Conservation (phyloP, 2,113 vertebrate species). For the Myocastor coypus region DNA sequence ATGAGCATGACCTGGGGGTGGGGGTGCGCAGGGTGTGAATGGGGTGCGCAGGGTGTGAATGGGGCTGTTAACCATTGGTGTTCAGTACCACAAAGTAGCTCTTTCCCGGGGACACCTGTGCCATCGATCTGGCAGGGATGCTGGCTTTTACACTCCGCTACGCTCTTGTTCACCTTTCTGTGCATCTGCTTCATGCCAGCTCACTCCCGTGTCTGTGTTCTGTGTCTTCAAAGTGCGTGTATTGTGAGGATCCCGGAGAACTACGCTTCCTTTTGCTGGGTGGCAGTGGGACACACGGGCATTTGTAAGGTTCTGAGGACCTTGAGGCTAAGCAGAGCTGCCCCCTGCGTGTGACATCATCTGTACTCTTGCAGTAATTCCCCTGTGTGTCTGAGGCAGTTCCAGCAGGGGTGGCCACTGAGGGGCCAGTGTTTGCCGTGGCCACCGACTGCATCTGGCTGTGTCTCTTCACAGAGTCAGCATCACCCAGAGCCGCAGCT, state of each 20-base stretch:
- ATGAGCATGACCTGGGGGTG: too few species aligned
- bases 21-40: too few species aligned
- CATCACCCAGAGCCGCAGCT: constrained; percentile 95
- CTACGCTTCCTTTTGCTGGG: neutral
- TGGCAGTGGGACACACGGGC: neutral
- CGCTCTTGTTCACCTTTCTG: neutral
- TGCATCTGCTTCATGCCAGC: neutral
- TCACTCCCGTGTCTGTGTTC: neutral
- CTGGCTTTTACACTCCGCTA: neutral
- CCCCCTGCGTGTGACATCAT: neutral
- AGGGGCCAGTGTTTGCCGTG: neutral
- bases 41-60: too few species aligned
- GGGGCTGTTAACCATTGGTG: neutral
- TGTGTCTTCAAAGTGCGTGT: neutral
- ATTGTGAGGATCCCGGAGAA: neutral
- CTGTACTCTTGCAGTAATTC: neutral
- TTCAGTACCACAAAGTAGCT: neutral
- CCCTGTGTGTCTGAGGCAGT: neutral
- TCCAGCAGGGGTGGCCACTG: neutral
- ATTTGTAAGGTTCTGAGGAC: neutral
- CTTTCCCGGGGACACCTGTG: neutral
- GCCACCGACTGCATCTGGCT: constrained; percentile 26
- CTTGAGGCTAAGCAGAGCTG: neutral
- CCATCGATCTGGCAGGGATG: neutral
- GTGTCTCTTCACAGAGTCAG: constrained; percentile 88